These are phyloP conservation scores for Mycteria americana DNA, from an alignment of 2,797 vertebrate genomes.

Conservation along the genomic window DNA sequence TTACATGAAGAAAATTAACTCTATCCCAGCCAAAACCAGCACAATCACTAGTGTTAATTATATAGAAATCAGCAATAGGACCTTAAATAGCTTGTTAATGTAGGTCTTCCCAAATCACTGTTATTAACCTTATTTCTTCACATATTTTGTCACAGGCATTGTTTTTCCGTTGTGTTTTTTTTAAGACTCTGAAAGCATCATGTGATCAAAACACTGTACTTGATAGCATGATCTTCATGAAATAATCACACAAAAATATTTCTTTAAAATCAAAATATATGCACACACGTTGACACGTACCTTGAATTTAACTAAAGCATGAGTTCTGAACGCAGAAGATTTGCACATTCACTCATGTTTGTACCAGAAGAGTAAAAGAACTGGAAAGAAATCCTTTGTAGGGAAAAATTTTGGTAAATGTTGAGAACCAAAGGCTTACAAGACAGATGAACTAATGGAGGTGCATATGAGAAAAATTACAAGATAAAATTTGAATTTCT, in stretches of 20 bases:
- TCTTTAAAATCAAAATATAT: neutral
- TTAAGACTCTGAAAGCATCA: neutral
- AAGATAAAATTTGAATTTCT: neutral
- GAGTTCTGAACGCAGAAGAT: neutral
- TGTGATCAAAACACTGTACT: neutral
- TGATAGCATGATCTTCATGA: neutral
- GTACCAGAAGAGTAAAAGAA: neutral
- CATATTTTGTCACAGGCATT: neutral
- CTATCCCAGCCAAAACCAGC: too few relatives aligned
- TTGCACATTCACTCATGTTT: neutral
- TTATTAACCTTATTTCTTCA: neutral
- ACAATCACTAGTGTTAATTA: neutral
- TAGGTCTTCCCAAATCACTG: neutral
- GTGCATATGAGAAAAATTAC: neutral
- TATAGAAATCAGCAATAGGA: neutral
- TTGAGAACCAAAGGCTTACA: neutral
- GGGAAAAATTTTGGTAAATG: neutral
- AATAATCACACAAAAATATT: neutral
- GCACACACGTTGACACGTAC: accelerated
- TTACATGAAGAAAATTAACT: too few relatives aligned
- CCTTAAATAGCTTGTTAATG: neutral
- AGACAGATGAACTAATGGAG: neutral
- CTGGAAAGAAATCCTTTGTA: neutral
- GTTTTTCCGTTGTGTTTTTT: neutral
- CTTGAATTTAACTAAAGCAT: neutral